These are phyloP conservation scores for Ornithoptera priamus DNA, from an alignment of 2,888 invertebrate species.

Conservation along the genomic window DNA sequence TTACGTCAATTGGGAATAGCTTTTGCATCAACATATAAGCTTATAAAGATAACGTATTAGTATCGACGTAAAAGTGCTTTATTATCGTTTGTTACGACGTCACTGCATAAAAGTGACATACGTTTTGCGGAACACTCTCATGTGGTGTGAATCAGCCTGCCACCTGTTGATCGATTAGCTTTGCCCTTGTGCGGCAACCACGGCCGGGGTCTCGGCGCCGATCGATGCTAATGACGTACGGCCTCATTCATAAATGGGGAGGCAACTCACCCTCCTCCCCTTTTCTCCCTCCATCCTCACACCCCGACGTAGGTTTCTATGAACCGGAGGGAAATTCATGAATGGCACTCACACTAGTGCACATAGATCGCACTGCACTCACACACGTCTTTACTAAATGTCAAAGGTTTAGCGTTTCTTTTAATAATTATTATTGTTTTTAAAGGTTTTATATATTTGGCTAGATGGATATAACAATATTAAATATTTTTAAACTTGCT, in stretches of 20 bases:
- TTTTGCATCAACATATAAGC: slow-evolving; percentile 17
- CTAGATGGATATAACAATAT: no score
- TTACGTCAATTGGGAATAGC: slow-evolving; percentile 4
- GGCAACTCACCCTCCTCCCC: slow-evolving; percentile 45
- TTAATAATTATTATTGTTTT: neutral
- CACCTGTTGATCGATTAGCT: slow-evolving; percentile 67
- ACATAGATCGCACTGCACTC: slow-evolving; percentile 14
- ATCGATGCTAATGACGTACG: slow-evolving; percentile 76
- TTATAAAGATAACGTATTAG: slow-evolving; percentile 20
- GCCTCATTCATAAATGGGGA: slow-evolving; percentile 76
- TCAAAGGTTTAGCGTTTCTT: slow-evolving; percentile 16
- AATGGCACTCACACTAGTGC: slow-evolving; percentile 60
- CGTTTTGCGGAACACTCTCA: slow-evolving; percentile 47
- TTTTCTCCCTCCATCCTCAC: slow-evolving; percentile 42
- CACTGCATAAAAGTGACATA: slow-evolving; percentile 54
- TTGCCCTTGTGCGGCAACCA: slow-evolving; percentile 72
- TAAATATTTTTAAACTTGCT: no score
- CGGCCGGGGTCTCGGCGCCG: slow-evolving; percentile 45
- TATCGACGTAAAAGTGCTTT: slow-evolving; percentile 18
- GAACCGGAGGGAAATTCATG: slow-evolving; percentile 58
- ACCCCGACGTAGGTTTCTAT: slow-evolving; percentile 43
- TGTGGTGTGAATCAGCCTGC: slow-evolving; percentile 59
- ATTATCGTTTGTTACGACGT: slow-evolving; percentile 48
- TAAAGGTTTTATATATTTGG: no score
- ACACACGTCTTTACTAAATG: slow-evolving; percentile 12